Evolutionary conservation across 2,113 vertebrate species (phyloP), one percentile per base, ranked within the genome.

Genomic region (Dinomys branickii): DNA sequence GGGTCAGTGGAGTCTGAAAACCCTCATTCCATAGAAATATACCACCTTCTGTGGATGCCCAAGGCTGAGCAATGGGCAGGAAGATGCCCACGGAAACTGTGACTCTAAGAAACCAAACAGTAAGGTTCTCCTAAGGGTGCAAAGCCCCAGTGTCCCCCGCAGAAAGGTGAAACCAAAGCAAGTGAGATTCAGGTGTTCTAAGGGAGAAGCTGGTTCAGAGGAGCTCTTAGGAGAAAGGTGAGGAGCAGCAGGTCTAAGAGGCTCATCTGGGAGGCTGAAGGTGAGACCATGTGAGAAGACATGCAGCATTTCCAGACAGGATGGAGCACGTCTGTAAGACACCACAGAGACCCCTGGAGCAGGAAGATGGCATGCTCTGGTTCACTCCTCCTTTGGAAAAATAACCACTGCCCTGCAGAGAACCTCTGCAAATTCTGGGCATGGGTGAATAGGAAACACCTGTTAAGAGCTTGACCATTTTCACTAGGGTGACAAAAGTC

Each of bases 91-190:
- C 10, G n/a, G 50, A 71, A 17, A 12, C 13, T 35, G 80, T 75
- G 84, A 56, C 71, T 80, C 59, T 41, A 44, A 33, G 50, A 90
- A 95, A 83, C 50, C 47, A 89, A 86, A 77, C 9, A 77, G 67
- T 38, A 44, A 78, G 54, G 22, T 24, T 82, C 82, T 75, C 56
- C 84, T 52, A 41, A 61, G 22, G 41, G 17, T 38, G 19, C 28
- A 7, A 54, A 59, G 13, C 54, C 22, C 61, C 22, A n/a, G 17
- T 54, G 33, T 67, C 73, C 35, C 69, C 30, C n/a, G n/a, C 54
- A 59, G 47, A 56, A 88, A 78, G 73, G 41, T n/a, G 24, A 78
- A 77, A 19, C 35, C 65, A 28, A 52, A 56, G 67, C 24, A 19
- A 47, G n/a, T n/a, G n/a, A n/a, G 41, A 67, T n/a, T 12, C 4